Evolutionary conservation across 2,113 vertebrate genomes (phyloP).

Genomic region (Ptilonorhynchus violaceus): DNA sequence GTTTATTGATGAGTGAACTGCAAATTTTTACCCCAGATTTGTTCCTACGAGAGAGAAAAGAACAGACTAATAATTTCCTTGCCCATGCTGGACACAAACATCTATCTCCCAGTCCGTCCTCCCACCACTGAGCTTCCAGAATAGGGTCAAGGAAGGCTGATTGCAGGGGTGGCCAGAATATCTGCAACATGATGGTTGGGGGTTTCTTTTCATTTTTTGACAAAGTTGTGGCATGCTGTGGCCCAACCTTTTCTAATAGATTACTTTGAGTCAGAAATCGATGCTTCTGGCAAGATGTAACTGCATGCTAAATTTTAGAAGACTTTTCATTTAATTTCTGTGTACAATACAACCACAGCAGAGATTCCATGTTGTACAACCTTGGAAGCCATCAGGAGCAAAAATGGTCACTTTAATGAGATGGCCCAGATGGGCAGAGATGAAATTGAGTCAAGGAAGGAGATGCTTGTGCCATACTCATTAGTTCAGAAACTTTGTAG

Average conservation of each 20-base stretch:
- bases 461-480: background rate
- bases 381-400: background rate
- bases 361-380: background rate
- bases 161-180: background rate
- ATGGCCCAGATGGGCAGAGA: background rate
- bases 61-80: background rate
- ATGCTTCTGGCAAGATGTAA: background rate
- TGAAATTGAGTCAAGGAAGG: background rate
- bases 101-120: background rate
- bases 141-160: background rate
- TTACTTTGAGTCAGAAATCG: background rate
- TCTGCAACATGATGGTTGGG: background rate
- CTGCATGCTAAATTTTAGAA: background rate
- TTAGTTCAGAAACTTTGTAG: background rate
- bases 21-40: background rate
- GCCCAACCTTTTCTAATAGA: background rate
- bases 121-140: background rate
- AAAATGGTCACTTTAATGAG: background rate
- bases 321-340: background rate
- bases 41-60: background rate
- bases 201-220: background rate
- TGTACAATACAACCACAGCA: background rate
- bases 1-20: background rate
- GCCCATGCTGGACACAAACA: background rate
- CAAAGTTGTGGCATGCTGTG: background rate